phyloP scores from a whole-genome alignment of 2,113 vertebrate genomes.

The Sialia sialis region DNA sequence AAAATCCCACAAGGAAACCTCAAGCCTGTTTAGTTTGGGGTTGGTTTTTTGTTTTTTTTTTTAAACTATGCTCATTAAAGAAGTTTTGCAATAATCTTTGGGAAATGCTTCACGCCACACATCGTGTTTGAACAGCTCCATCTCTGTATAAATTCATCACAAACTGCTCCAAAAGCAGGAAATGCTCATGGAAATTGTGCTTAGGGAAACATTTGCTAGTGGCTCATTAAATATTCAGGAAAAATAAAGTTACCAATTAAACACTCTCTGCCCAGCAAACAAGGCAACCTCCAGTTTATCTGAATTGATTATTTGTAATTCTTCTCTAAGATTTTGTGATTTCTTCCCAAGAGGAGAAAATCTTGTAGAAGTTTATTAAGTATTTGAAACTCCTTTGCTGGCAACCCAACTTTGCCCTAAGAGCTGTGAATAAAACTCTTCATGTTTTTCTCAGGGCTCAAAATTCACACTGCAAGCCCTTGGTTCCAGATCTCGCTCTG shows the following conservation, averaged over 20 bases:
- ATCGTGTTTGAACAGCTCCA: background rate
- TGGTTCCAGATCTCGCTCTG: background rate
- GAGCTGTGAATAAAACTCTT: background rate
- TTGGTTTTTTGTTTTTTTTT: background rate
- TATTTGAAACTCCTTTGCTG: background rate
- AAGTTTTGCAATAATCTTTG: constrained; percentile 25
- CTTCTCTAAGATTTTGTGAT: background rate
- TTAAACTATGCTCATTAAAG: constrained; percentile 27
- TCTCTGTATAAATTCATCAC: background rate
- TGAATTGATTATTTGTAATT: background rate
- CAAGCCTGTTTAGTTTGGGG: background rate
- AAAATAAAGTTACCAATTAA: background rate
- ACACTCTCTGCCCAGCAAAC: background rate
- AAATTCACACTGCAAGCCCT: background rate
- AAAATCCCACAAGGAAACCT: constrained; percentile 54
- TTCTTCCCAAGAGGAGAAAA: background rate
- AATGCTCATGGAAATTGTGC: background rate
- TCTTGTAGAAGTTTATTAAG: background rate
- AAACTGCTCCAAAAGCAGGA: background rate
- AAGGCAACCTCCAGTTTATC: background rate
- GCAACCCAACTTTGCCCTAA: background rate
- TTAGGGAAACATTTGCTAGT: background rate
- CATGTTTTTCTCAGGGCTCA: background rate
- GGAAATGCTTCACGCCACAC: background rate
- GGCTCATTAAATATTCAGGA: background rate